Evolutionary conservation across 2,797 vertebrate species (phyloP), one percentile per base, ranked within the genome.

Genomic region (Brotogeris chrysoptera): DNA sequence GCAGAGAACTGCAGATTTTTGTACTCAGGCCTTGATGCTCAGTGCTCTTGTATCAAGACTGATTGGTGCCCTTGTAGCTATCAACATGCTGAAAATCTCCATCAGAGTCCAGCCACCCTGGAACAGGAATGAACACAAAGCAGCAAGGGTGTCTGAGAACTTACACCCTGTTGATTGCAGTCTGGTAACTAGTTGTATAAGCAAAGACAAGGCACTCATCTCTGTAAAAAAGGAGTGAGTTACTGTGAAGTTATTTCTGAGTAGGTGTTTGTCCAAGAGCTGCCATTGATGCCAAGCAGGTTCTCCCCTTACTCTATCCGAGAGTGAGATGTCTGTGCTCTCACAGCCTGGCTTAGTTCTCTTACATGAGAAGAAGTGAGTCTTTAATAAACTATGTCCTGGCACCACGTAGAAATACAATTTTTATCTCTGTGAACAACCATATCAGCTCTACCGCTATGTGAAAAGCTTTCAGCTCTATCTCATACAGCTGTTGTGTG

Each of bases 371-470:
- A 94, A 94, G 55, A 80, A 92, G 16, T 65, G 66, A 92, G 66
- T 93, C 87, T 88, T 50, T 39, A 88, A 63, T 38, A 69, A 96
- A 52, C 82, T 91, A 63, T 93, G 85, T 86, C 66, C 90, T 96
- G 92, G 93, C 92, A 79, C 59, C 21, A 5, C 3, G 24, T 13
- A 86, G 87, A 95, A 94, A 88, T 30, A 70, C 43, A 93, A 70
- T 94, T 94, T 96, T 95, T 94, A 90, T 76, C 93, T 91, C 65
- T 13, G 18, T 94, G 93, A 93, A 92, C 72, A 94, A 89, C 79
- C 34, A 3, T 93, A 94, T 94, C 84, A 93, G 79, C 94, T 83
- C 79, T 93, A 92, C 27, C 16, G 72, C 87, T 79, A 95, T 92
- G 91, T 90, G 85, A 70, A 74, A 91, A 74, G 50, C 46, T 79